Base-by-base conservation (phyloP, 2,797 vertebrate genomes). In the Sciurus carolinensis region DNA sequence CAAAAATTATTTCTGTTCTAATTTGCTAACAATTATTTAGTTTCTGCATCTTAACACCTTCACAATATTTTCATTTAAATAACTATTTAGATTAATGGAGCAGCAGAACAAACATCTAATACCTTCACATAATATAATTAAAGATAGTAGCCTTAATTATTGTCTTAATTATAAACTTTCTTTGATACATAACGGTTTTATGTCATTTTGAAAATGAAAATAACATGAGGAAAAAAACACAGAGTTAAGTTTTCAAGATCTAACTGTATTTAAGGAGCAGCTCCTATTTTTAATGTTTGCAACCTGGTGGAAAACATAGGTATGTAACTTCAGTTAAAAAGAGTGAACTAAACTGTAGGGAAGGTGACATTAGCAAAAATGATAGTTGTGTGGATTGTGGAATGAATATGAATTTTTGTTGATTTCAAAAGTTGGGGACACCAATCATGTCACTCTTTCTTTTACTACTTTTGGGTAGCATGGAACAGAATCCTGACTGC, bases 71-170 rank as follows among this genome's bases (percentile, higher is more conserved):
- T 66, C 12, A 44, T 64, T 91, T 86, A 44, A 64, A 30, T 86
- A 52, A 44, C n/a, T n/a, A 33, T 50, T 87, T 76, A 72, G 5
- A 12, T n/a, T 62, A 77, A 42, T 17, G 30, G 33, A 73, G 33
- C 13, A 80, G 15, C 24, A 44, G 5, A 24, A 54, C n/a, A 85
- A 90, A 80, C 8, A 80, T 73, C 54, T n/a, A 73, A 26, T 57
- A 91, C 39, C 13, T 72, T 72, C 87, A 80, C 10, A 57, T 87
- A 54, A 72, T 91, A 73, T 36, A 80, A 93, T 71, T 57, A 66
- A 67, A 33, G 26, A 50, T 36, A 75, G 22, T 13, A 17, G 66
- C 4, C 47, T 54, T 67, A 36, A 15, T 93, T 28, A n/a, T 87
- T 85, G 44, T 57, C 30, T 75, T 75, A 66, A 39, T 17, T 59